Conservation (phyloP, 2,113 vertebrate genomes). For the Gadus macrocephalus region DNA sequence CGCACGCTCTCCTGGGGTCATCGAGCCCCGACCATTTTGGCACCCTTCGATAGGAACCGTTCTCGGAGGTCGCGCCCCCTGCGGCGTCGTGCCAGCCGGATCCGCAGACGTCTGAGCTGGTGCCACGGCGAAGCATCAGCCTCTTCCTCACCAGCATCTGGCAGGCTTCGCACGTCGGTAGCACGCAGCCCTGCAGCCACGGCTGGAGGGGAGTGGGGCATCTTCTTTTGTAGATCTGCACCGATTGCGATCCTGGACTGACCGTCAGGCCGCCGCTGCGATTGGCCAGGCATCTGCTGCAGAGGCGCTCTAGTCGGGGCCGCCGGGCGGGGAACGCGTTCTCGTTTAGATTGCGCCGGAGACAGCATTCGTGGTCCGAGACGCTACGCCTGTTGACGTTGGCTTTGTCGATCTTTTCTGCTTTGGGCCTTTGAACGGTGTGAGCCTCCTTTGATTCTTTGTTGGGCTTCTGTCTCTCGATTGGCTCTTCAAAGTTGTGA, state of each 20-base stretch:
- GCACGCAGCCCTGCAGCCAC: constrained; percentile 27
- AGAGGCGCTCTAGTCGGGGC: constrained; percentile 47
- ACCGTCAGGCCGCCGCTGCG: neutral
- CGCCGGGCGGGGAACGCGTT: constrained; percentile 6
- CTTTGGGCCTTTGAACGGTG: constrained; percentile 19
- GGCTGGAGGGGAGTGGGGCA: constrained; percentile 30
- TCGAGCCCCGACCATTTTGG: constrained; percentile 12
- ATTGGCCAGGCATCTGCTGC: constrained; percentile 57
- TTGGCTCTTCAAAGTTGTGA: neutral
- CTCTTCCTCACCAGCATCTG: constrained; percentile 36
- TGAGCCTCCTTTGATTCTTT: constrained; percentile 23
- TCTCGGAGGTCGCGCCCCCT: constrained; percentile 56
- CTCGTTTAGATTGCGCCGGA: constrained; percentile 16
- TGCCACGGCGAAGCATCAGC: constrained; percentile 7
- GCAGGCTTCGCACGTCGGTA: constrained; percentile 51
- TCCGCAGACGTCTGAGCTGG: neutral
- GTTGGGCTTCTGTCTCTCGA: constrained; percentile 38
- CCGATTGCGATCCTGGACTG: constrained; percentile 20
- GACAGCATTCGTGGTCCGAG: constrained; percentile 53
- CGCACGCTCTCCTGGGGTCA: constrained; percentile 17
- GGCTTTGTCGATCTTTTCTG: constrained; percentile 31
- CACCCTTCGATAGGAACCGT: constrained; percentile 10
- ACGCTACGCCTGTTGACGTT: constrained; percentile 39
- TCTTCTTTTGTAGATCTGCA: constrained; percentile 34
- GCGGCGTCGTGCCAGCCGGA: constrained; percentile 27